Base-by-base conservation (phyloP, 2,888 invertebrate genomes). In the Drosophila nr. perissopoda region DNA sequence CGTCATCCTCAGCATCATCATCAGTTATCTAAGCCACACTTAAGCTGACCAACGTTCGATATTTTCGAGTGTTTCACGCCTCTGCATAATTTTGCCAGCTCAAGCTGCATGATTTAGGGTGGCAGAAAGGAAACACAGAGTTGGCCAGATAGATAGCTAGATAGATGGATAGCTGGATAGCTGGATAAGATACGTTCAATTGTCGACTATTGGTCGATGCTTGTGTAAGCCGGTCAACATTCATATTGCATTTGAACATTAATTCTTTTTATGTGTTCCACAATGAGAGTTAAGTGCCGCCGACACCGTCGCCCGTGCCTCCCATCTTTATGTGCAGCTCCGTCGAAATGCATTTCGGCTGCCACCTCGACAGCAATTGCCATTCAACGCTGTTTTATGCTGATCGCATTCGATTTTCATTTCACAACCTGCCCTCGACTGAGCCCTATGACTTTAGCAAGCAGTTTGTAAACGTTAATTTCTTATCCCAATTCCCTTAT, bases 171-270 rank as follows among this genome's bases (percentile, higher is more conserved):
- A 10, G 18, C 18, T 18, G 21, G 46, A 13, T 25, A 33, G 46
- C 36, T 36, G 36, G 46, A 40, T 40, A 33, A 33, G 38, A 31
- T 18, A 29, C 38, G 48, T 27, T 68, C 68, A 68, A 68, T 49
- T 68, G 68, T 18, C 48, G 67, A 52, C 52, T 21, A 51, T 36
- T 27, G 56, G 48, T 40, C 38, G 27, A 18, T 49, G 53, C 69
- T 66, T 42, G 75, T 38, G 69, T 56, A 64, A 64, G 74, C 42
- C 58, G 62, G 60, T 76, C 68, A 58, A 74, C 88, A 86, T 89
- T 89, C 89, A 89, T 86, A 88, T 86, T 89, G 90, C 89, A 88
- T 86, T 88, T 89, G 82, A 81, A 82, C 83, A 83, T 86, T 88
- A 89, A 88, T 89, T 86, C 83, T 82, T 82, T 88, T 89, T 86